phyloP scores from a whole-genome alignment of 2,113 vertebrate species.

The Periophthalmus modestus region DNA sequence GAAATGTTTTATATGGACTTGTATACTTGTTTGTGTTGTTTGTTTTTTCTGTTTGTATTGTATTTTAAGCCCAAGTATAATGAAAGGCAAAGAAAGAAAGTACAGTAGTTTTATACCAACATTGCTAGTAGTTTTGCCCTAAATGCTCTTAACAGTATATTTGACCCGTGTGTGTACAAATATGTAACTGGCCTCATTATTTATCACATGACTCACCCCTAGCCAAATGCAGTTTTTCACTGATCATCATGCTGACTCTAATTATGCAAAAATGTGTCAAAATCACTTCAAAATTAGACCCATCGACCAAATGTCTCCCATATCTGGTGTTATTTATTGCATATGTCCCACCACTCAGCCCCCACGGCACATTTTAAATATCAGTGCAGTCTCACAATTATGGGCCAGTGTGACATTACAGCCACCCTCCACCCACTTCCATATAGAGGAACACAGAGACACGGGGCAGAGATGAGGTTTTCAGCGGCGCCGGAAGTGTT shows the following conservation, averaged over 20 bases:
- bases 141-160: not conserved
- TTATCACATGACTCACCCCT: not conserved
- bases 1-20: too few species aligned
- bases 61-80: too few species aligned
- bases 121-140: not conserved
- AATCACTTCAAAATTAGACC: not conserved
- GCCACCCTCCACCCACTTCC: constrained; percentile 50
- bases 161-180: not conserved
- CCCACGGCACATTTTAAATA: constrained; percentile 20
- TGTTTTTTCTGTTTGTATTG: too few species aligned
- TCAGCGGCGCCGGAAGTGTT: constrained; percentile 56
- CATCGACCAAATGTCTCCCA: not conserved
- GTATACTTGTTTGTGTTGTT: too few species aligned
- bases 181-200: not conserved
- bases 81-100: not conserved
- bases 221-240: not conserved
- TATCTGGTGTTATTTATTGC: constrained; percentile 9
- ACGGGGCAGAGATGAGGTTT: constrained; percentile 32
- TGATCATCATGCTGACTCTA: not conserved
- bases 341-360: constrained; percentile 16
- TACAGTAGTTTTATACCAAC: not conserved
- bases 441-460: constrained; percentile 24
- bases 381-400: constrained; percentile 27
- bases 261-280: not conserved
- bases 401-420: constrained; percentile 42